Evolutionary conservation across 2,888 invertebrate species (phyloP).

Genomic region (Plagodis pulveraria): DNA sequence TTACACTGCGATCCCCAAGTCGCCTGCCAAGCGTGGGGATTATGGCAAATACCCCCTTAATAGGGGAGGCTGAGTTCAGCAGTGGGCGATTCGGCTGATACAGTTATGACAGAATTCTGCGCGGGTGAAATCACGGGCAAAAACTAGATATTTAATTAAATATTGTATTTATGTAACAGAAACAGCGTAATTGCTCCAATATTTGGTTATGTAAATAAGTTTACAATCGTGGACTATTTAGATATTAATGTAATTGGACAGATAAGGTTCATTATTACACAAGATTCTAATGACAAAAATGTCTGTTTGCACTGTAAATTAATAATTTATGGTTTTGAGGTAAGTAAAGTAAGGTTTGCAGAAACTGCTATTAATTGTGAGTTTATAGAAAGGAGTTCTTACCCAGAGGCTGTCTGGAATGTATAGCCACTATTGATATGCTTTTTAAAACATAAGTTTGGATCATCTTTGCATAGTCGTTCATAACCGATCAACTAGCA

Average conservation of each 20-base stretch:
- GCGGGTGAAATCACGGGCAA: no score
- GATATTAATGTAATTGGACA: conserved; percentile 28
- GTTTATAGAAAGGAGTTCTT: background rate
- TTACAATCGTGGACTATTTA: conserved; percentile 11
- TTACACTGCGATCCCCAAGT: no score
- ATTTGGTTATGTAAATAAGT: conserved; percentile 29
- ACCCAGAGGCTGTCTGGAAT: no score
- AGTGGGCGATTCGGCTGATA: no score
- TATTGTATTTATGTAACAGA: conserved; percentile 12
- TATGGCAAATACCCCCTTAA: no score
- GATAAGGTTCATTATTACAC: conserved; percentile 23
- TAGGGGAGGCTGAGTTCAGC: no score
- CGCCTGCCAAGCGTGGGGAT: no score
- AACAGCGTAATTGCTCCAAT: conserved; percentile 15
- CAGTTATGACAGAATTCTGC: background rate
- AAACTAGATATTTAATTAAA: background rate
- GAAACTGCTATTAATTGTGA: conserved; percentile 3
- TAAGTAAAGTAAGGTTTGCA: conserved; percentile 21
- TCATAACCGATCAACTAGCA: no score
- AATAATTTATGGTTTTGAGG: conserved; percentile 12
- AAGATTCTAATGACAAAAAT: conserved; percentile 30
- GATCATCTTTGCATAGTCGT: no score
- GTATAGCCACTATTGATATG: no score
- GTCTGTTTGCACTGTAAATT: conserved; percentile 20
- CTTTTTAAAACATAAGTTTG: no score